Evolutionary conservation across 2,888 invertebrate species (phyloP).

Genomic region (Noctua janthina): DNA sequence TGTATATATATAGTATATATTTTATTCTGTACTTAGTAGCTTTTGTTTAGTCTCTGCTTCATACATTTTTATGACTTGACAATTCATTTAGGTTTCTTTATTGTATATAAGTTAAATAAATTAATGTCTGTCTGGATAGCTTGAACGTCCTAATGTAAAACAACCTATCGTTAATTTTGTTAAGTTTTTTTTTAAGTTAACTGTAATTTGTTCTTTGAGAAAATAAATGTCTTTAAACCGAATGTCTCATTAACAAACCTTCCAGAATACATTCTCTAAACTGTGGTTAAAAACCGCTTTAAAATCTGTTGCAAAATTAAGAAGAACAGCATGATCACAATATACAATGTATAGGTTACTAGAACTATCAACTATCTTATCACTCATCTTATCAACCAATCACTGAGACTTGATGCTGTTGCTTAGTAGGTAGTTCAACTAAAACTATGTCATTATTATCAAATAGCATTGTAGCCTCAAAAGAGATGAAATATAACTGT

Average conservation of each 20-base stretch:
- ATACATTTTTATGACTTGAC: background rate
- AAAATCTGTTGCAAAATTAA: background rate
- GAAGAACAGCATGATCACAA: background rate
- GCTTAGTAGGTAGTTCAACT: background rate
- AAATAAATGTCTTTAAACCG: no score
- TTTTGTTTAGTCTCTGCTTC: background rate
- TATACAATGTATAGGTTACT: background rate
- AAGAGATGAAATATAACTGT: slow-evolving; percentile 1
- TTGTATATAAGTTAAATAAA: background rate
- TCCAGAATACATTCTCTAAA: background rate
- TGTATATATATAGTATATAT: no score
- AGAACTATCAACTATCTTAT: slow-evolving; percentile 10
- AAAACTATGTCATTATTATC: background rate
- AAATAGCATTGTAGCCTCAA: background rate
- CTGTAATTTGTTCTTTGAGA: no score
- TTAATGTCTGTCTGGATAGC: background rate
- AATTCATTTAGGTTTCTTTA: background rate
- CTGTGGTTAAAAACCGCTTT: background rate
- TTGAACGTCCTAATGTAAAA: no score
- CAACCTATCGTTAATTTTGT: no score
- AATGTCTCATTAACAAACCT: background rate
- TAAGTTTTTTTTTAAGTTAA: no score
- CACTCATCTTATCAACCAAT: slow-evolving; percentile 1
- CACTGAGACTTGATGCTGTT: background rate
- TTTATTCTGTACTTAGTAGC: background rate